phyloP scores from a whole-genome alignment of 1,140 invertebrate genomes.

The Elymnias hypermnestra region DNA sequence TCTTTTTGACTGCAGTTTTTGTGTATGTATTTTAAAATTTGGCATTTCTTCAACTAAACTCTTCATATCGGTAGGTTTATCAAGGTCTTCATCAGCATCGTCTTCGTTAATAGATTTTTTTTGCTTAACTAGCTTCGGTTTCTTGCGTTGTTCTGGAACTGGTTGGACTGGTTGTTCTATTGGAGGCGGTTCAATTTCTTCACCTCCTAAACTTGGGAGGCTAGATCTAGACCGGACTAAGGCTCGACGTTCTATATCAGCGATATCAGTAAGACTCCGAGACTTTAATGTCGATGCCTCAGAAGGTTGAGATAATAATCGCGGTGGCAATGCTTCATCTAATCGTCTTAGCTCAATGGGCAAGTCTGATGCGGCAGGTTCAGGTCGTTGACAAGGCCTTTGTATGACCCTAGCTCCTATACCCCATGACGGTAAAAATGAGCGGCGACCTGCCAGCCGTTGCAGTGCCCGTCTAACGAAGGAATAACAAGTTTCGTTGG shows the following conservation, averaged over 20 bases:
- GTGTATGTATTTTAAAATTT: slow-evolving; percentile 76
- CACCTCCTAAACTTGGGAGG: slow-evolving; percentile 80
- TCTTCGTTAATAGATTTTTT: slow-evolving; percentile 86
- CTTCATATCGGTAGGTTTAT: slow-evolving; percentile 81
- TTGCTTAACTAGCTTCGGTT: slow-evolving; percentile 86
- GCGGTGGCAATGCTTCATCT: slow-evolving; percentile 81
- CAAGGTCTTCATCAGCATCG: slow-evolving; percentile 79
- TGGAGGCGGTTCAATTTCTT: slow-evolving; percentile 41
- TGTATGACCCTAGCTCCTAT: slow-evolving; percentile 76
- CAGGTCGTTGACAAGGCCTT: slow-evolving; percentile 74
- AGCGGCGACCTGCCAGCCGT: slow-evolving; percentile 87
- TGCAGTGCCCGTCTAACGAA: slow-evolving; percentile 93
- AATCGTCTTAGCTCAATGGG: slow-evolving; percentile 92
- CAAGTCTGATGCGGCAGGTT: slow-evolving; percentile 77
- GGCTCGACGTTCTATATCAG: slow-evolving; percentile 81
- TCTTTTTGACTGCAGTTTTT: slow-evolving; percentile 65
- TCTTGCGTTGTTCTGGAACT: slow-evolving; percentile 54
- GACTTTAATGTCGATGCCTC: slow-evolving; percentile 81
- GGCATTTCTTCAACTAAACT: slow-evolving; percentile 78
- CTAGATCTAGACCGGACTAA: slow-evolving; percentile 85
- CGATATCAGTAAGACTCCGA: slow-evolving; percentile 87
- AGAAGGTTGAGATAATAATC: slow-evolving; percentile 72
- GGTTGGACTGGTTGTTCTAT: slow-evolving; percentile 39
- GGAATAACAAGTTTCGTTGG: slow-evolving; percentile 95
- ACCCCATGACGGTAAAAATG: slow-evolving; percentile 88